These are phyloP conservation scores for Neotoma lepida DNA, from an alignment of 2,113 vertebrate genomes.

Conservation along the genomic window DNA sequence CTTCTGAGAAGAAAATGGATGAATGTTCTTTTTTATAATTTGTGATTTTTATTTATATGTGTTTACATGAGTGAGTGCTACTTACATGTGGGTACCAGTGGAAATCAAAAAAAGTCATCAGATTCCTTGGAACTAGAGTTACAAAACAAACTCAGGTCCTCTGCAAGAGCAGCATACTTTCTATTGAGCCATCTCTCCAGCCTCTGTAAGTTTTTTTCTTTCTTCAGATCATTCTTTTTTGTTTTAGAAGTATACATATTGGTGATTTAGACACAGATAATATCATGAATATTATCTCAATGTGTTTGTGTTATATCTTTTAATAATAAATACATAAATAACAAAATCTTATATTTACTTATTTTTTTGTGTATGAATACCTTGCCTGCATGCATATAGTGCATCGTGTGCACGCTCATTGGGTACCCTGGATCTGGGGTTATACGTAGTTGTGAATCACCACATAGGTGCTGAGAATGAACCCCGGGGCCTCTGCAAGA, in stretches of 20 bases:
- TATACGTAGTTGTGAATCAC: not conserved
- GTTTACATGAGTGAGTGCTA: not conserved
- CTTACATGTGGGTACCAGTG: not conserved
- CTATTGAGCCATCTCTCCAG: not conserved
- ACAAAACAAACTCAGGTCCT: not conserved
- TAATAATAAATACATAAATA: too few species aligned
- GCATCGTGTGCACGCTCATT: not conserved
- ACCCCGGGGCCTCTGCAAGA: not conserved
- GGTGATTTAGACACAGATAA: conserved; percentile 31
- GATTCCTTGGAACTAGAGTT: not conserved
- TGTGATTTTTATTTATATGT: not conserved
- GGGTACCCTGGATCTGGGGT: not conserved
- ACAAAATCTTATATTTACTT: not conserved
- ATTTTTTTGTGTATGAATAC: not conserved
- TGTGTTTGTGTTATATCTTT: not conserved
- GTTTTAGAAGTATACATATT: conserved; percentile 25
- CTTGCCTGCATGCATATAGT: not conserved
- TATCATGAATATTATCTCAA: not conserved
- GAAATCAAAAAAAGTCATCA: not conserved
- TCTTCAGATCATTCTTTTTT: not conserved
- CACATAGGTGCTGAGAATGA: not conserved
- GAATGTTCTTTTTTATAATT: conserved; percentile 23
- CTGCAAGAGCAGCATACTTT: not conserved
- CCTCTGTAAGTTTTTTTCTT: not conserved
- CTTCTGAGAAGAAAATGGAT: conserved; percentile 14